Base-by-base conservation (phyloP, 2,113 vertebrate species). In the Eurypyga helias region DNA sequence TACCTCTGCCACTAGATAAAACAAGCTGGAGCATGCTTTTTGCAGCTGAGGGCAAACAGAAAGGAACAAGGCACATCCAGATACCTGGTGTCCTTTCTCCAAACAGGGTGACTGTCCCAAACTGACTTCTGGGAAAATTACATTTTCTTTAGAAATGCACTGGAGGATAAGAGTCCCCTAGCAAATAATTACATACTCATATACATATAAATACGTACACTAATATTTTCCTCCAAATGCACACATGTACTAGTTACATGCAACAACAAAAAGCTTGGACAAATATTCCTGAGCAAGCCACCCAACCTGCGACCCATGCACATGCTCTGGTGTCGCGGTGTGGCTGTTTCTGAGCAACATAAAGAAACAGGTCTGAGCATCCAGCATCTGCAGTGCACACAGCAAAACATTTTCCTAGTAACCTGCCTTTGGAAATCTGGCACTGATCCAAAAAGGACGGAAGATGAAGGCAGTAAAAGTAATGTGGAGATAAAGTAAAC, bases 361-460 rank as follows among this genome's bases (percentile, higher is more conserved):
- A 45, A 45, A 77, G 33, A 52, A 82, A 24, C 17, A 72, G n/a
- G 14, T 10, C 28, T 18, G 43, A 57, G 24, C 2, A 2, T 18
- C 33, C 85, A 57, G 31, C 31, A 17, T 17, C 81, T 57, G 45
- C 80, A 86, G 23, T 2, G 23, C 71, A n/a, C 5, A 3, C 55
- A 48, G 51, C 17, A 36, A 61, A 83, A 85, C 25, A 2, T 86
- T 54, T 72, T 73, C 83, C 62, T 69, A 1, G 31, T 21, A 2
- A 13, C 4, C 48, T 0, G 0, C 21, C 41, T 36, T 41, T 0
- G 4, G 65, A 78, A 93, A 82, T 5, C 36, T 2, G 0, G 10
- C 31, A 55, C 0, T 2, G 17, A 58, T 65, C 33, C 2, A 3
- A 38, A 52, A 65, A 69, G 41, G 2, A 3, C 41, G 23, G n/a